phyloP scores from a whole-genome alignment of 2,113 vertebrate species.

The Osmerus mordax region DNA sequence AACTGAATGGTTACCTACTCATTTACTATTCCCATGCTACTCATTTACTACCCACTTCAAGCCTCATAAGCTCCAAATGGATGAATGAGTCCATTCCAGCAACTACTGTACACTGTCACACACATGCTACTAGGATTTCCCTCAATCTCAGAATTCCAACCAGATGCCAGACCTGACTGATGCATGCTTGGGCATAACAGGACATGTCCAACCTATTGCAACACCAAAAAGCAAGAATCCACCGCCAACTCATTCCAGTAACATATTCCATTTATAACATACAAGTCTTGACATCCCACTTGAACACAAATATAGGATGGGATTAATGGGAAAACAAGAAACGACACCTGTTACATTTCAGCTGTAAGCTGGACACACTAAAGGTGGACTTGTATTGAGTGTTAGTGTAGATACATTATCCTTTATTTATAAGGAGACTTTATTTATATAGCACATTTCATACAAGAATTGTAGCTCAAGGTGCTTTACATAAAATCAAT shows the following conservation, averaged over 20 bases:
- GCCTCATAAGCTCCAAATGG: neutral
- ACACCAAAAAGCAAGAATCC: neutral
- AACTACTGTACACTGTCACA: neutral
- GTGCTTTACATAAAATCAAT: no score
- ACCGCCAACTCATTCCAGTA: neutral
- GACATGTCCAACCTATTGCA: neutral
- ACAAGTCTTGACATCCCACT: neutral
- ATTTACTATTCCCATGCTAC: no score
- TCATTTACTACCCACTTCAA: no score
- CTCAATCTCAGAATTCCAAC: neutral
- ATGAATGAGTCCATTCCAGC: neutral
- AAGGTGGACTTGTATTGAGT: no score
- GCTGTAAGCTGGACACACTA: no score
- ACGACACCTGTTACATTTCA: no score
- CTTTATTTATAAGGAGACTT: no score
- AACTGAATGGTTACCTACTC: no score
- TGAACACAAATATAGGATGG: neutral
- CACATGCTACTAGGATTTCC: neutral
- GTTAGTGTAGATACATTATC: no score
- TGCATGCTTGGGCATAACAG: neutral
- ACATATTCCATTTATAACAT: neutral
- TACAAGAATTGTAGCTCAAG: no score
- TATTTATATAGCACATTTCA: no score
- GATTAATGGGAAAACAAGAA: no score
- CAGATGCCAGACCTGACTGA: neutral